phyloP scores from a whole-genome alignment of 2,113 vertebrate species.

The Bufo bufo region DNA sequence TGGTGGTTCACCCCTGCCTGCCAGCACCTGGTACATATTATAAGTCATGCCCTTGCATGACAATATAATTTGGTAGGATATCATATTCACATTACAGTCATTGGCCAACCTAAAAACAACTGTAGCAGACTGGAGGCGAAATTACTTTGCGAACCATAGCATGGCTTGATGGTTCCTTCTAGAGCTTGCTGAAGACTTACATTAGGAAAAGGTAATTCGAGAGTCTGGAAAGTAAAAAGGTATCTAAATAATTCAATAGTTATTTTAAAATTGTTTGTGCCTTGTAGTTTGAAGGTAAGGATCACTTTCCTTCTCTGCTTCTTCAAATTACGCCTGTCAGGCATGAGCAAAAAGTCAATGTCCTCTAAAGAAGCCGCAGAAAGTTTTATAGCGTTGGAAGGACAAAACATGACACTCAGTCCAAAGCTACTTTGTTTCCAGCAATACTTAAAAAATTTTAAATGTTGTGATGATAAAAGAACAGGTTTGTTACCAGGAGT shows the following conservation, averaged over 20 bases:
- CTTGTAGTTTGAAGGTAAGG: background rate
- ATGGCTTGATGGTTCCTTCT: background rate
- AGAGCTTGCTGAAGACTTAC: background rate
- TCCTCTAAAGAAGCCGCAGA: background rate
- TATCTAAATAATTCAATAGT: conserved; percentile 12
- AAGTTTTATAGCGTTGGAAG: background rate
- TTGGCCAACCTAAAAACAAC: background rate
- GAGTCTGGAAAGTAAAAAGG: background rate
- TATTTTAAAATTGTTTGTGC: background rate
- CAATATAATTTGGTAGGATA: background rate
- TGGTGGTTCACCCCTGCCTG: too few species aligned
- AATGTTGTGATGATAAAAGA: conserved; percentile 10
- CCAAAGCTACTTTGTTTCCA: background rate
- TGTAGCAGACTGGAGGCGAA: too few species aligned
- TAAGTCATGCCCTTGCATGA: too few species aligned
- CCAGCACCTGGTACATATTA: too few species aligned
- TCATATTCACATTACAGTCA: background rate
- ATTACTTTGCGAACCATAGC: background rate
- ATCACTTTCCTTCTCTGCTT: background rate
- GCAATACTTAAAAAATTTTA: conserved; percentile 3
- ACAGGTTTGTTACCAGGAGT: background rate
- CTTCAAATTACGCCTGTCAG: conserved; percentile 1
- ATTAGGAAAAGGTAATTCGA: background rate
- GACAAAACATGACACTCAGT: conserved; percentile 7
- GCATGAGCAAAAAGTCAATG: conserved; percentile 17